Evolutionary conservation across 2,888 invertebrate species (phyloP).

Genomic region (Syrista parreyssii): DNA sequence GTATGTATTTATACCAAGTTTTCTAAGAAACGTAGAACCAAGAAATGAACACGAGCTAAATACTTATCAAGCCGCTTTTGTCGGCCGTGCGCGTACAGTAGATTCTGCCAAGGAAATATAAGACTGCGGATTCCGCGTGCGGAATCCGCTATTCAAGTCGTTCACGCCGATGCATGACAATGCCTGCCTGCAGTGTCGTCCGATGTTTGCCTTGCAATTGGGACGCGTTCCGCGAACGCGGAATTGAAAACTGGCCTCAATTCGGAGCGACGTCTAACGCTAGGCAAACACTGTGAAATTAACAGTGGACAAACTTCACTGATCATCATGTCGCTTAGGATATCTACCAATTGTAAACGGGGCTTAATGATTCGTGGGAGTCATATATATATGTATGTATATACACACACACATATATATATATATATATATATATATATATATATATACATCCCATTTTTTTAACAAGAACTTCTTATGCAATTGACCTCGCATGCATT

Average conservation of each 20-base stretch:
- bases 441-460: neutral
- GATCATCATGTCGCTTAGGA: neutral
- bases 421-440: too few relatives aligned
- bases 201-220: constrained; percentile 43
- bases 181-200: constrained; percentile 22
- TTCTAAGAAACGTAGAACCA: neutral
- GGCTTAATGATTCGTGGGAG: neutral
- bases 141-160: neutral
- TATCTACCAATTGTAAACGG: neutral
- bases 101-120: neutral
- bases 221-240: constrained; percentile 57
- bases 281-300: neutral
- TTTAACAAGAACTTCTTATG: neutral
- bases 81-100: neutral
- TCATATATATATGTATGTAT: neutral
- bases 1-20: neutral
- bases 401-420: too few relatives aligned
- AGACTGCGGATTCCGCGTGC: neutral
- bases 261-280: constrained; percentile 19
- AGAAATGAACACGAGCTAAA: neutral
- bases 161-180: constrained; percentile 14
- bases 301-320: neutral
- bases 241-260: constrained; percentile 57
- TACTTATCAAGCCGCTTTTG: neutral
- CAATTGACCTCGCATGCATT: neutral